Conservation (phyloP, 1,140 invertebrate species). For the Drosophila albomicans region DNA sequence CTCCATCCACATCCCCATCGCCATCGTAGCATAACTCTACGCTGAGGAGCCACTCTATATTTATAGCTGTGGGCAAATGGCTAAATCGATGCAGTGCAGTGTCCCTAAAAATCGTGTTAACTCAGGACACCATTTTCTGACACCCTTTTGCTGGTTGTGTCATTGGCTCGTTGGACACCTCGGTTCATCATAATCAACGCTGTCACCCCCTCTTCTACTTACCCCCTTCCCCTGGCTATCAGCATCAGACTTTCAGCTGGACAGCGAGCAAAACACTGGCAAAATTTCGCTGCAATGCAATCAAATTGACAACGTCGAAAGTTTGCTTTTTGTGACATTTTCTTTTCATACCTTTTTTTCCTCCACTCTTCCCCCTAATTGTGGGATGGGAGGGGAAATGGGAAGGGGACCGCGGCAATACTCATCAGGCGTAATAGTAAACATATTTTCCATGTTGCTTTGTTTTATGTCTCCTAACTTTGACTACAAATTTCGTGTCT, state of each 20-base stretch:
- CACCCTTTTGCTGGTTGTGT: not conserved
- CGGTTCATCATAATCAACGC: constrained; percentile 17
- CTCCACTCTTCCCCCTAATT: not conserved
- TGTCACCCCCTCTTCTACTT: not conserved
- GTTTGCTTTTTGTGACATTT: constrained; percentile 37
- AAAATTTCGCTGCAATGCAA: constrained; percentile 62
- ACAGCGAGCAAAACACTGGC: not conserved
- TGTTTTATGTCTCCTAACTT: constrained; percentile 73
- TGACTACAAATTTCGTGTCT: constrained; percentile 48
- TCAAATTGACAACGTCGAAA: constrained; percentile 70
- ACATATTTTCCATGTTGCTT: constrained; percentile 68
- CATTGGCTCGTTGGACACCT: constrained; percentile 14
- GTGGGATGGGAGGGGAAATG: fast-evolving
- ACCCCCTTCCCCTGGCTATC: not conserved
- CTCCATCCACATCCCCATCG: too few relatives aligned
- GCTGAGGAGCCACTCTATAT: not conserved
- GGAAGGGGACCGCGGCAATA: not conserved
- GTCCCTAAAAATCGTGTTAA: not conserved
- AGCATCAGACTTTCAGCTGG: too few relatives aligned
- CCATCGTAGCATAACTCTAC: too few relatives aligned
- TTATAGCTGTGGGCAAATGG: not conserved
- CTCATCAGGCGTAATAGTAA: constrained; percentile 36
- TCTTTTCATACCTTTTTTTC: constrained; percentile 1
- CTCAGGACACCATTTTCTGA: not conserved
- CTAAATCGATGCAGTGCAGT: not conserved